These are phyloP conservation scores for Myotis davidii DNA, from an alignment of 2,113 vertebrate genomes.

Conservation along the genomic window DNA sequence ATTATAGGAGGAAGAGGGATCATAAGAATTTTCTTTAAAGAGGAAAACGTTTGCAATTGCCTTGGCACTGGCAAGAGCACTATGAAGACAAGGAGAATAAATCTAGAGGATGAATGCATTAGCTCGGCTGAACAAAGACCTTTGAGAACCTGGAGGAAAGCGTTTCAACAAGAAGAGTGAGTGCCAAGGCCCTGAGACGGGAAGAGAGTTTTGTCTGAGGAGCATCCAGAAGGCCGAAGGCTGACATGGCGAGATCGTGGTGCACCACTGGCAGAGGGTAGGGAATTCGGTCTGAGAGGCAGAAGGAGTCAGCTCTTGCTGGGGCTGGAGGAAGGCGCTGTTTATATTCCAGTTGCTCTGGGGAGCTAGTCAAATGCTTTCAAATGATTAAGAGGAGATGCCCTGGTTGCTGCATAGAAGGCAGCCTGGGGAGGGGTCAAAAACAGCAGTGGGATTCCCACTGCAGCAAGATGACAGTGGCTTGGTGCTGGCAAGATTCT, in stretches of 20 bases:
- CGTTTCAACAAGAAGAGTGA: neutral
- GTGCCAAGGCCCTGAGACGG: neutral
- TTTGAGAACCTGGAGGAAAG: neutral
- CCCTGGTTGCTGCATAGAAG: neutral
- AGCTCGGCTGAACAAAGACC: neutral
- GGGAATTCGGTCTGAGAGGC: neutral
- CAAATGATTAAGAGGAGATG: neutral
- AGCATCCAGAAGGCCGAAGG: neutral
- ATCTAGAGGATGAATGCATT: neutral
- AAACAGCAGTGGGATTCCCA: neutral
- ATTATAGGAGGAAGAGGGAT: neutral
- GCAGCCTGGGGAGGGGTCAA: neutral
- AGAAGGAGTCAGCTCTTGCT: neutral
- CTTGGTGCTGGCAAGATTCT: neutral
- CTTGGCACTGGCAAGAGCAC: neutral
- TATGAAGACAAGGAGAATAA: neutral
- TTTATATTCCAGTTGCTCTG: neutral
- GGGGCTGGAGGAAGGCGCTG: too few species aligned
- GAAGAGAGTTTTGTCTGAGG: neutral
- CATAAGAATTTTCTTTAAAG: neutral
- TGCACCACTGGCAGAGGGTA: too few species aligned
- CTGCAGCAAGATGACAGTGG: neutral
- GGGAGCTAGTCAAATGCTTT: neutral
- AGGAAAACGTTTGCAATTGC: neutral
- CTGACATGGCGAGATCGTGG: neutral